Evolutionary conservation across 2,113 vertebrate genomes (phyloP).

Genomic region (Tursiops truncatus): DNA sequence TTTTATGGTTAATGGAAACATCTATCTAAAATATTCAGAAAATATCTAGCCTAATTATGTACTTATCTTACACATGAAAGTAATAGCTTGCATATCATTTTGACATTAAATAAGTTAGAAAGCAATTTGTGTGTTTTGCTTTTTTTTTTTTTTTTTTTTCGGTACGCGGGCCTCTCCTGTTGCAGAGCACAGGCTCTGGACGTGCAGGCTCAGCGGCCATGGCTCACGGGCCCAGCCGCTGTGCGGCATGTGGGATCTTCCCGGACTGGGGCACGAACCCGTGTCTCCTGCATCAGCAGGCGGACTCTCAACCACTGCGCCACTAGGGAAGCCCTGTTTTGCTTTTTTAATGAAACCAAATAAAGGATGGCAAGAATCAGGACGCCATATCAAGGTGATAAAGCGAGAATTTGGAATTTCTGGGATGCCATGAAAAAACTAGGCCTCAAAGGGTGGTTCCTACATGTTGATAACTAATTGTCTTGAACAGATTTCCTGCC

Average conservation of each 20-base stretch:
- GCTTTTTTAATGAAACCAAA: not conserved
- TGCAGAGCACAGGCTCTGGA: no score
- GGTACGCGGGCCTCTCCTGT: no score
- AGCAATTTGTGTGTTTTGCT: not conserved
- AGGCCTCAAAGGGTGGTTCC: not conserved
- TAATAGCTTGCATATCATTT: not conserved
- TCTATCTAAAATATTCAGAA: not conserved
- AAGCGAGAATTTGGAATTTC: not conserved
- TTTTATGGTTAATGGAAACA: not conserved
- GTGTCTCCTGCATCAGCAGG: no score
- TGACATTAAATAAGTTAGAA: not conserved
- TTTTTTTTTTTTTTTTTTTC: not conserved
- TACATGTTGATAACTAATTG: not conserved
- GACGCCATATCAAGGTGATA: accelerated
- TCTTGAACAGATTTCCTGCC: not conserved
- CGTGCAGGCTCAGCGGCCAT: no score
- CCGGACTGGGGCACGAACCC: no score
- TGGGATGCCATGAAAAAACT: not conserved
- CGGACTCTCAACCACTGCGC: no score
- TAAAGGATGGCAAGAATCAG: not conserved
- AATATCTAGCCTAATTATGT: not conserved
- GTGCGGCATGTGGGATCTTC: no score
- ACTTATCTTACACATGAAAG: not conserved
- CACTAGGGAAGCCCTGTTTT: not conserved
- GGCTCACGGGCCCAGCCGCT: no score